These are phyloP conservation scores for Onychostruthus taczanowskii DNA, from an alignment of 2,113 vertebrate species.

Conservation along the genomic window DNA sequence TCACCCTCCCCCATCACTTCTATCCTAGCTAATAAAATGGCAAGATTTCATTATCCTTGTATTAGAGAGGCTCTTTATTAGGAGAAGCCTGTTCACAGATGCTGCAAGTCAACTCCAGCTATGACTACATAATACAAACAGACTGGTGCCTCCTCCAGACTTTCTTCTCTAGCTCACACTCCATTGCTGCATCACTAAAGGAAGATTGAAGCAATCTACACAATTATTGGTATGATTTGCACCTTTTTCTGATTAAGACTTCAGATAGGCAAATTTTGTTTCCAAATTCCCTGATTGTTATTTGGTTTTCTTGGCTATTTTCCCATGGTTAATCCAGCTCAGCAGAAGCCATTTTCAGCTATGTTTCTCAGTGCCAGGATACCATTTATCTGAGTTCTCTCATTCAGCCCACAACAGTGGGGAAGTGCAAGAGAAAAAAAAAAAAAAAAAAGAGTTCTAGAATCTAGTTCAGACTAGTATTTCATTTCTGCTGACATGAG, in stretches of 20 bases:
- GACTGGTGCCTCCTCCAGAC: conserved; percentile 34
- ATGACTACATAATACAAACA: conserved; percentile 35
- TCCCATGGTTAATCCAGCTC: not conserved
- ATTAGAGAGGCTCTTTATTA: not conserved
- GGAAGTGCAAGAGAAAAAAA: not conserved
- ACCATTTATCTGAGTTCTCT: not conserved
- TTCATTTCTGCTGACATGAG: not conserved
- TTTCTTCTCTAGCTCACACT: not conserved
- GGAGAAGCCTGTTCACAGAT: conserved; percentile 42
- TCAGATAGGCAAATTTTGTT: not conserved
- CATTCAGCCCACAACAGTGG: not conserved
- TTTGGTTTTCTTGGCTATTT: not conserved
- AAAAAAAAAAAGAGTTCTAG: not conserved
- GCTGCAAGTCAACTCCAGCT: conserved; percentile 21
- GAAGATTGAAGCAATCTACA: not conserved
- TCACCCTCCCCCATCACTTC: not conserved
- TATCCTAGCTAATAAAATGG: not conserved
- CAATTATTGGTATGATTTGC: not conserved
- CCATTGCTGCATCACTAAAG: not conserved
- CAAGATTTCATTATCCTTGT: not conserved
- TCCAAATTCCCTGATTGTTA: not conserved
- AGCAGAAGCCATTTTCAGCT: not conserved
- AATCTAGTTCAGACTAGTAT: not conserved
- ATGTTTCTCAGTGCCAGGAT: not conserved
- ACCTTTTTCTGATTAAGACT: not conserved